A percentile compares a stretch with the other conserved stretches of the same genome.
These are phyloP conservation scores for Tethea ocularis DNA, from an alignment of 2,888 invertebrate genomes.

Conservation along the genomic window DNA sequence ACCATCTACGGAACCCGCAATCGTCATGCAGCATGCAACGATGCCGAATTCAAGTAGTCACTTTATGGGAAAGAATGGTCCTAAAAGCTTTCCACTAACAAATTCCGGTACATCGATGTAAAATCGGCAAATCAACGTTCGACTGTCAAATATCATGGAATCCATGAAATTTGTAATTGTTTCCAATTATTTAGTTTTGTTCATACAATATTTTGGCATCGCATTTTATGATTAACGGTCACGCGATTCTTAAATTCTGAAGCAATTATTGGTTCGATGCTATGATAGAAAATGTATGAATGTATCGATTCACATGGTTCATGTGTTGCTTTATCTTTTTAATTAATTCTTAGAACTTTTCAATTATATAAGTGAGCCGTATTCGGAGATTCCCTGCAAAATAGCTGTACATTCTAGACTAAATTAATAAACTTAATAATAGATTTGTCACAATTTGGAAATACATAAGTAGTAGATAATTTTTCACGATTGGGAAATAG, in stretches of 20 bases:
- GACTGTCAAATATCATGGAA: constrained; percentile 52
- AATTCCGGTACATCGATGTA: neutral
- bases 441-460: too few relatives aligned
- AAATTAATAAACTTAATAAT: too few relatives aligned
- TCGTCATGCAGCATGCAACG: neutral
- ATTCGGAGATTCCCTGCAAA: neutral
- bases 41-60: constrained; percentile 1
- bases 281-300: constrained; percentile 1
- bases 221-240: constrained; percentile 18
- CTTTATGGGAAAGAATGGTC: neutral
- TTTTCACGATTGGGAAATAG: too few relatives aligned
- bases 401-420: neutral
- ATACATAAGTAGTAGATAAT: too few relatives aligned
- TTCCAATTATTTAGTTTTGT: constrained; percentile 44
- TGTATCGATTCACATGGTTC: neutral
- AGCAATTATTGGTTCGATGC: neutral
- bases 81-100: constrained; percentile 1
- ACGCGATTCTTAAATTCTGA: constrained; percentile 3
- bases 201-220: constrained; percentile 22
- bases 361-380: neutral
- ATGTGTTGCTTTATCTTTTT: neutral
- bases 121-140: constrained; percentile 14
- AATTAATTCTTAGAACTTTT: neutral
- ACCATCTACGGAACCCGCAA: neutral
- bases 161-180: constrained; percentile 63